These are phyloP conservation scores for Lycocerus yunnanus DNA, from an alignment of 2,888 invertebrate species.

Conservation along the genomic window DNA sequence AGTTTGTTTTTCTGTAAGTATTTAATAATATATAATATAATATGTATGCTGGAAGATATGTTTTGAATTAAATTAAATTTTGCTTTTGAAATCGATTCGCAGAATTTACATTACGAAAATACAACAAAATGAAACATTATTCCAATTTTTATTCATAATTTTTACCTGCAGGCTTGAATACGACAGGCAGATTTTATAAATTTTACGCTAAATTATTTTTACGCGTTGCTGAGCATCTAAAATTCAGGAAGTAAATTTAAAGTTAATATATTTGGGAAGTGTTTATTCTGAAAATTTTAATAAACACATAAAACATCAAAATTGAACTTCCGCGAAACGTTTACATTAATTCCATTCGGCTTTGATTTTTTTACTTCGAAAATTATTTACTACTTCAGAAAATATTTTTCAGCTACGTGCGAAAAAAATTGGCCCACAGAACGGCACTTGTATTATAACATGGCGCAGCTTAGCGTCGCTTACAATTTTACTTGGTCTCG, in stretches of 20 bases:
- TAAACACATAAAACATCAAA: neutral
- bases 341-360: neutral
- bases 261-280: neutral
- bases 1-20: neutral
- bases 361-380: too few relatives aligned
- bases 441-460: conserved; percentile 76
- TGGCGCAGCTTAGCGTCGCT: conserved; percentile 72
- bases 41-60: neutral
- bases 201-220: neutral
- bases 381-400: too few relatives aligned
- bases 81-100: neutral
- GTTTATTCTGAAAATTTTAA: neutral
- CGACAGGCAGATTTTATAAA: neutral
- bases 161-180: neutral
- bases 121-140: neutral
- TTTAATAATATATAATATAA: too few relatives aligned
- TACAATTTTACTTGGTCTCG: conserved; percentile 80
- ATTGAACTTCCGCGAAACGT: neutral
- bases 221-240: neutral
- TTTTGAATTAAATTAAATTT: neutral
- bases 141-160: neutral
- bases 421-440: conserved; percentile 75
- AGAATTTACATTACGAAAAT: neutral
- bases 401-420: conserved; percentile 50
- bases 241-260: neutral